Evolutionary conservation across 2,797 vertebrate species (phyloP).

Genomic region (Gambusia yucatana): DNA sequence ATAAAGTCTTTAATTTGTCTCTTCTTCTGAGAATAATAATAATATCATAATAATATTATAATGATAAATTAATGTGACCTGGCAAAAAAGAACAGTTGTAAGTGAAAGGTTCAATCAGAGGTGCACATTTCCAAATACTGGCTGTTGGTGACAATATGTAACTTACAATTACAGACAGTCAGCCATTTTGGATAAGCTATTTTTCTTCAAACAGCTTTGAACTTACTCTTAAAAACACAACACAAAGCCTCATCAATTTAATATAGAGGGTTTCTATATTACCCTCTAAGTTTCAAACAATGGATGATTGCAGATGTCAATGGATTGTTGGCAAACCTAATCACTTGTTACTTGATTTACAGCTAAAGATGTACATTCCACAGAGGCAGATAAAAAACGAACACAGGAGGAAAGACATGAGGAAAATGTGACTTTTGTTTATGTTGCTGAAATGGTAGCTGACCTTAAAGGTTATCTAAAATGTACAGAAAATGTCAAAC

Average conservation of each 20-base stretch:
- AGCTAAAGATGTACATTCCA: slow-evolving; percentile 20
- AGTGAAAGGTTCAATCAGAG: background rate
- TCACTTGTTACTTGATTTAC: slow-evolving; percentile 19
- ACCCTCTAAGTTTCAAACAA: background rate
- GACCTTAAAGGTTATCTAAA: slow-evolving; percentile 75
- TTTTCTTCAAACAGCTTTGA: background rate
- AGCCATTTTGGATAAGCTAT: background rate
- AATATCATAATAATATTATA: background rate
- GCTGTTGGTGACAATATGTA: background rate
- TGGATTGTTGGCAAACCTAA: background rate
- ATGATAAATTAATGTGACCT: background rate
- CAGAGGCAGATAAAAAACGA: slow-evolving; percentile 19
- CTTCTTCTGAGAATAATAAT: background rate
- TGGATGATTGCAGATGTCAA: background rate
- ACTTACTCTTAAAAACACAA: background rate
- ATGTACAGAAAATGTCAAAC: slow-evolving; percentile 73
- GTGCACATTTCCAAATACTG: background rate
- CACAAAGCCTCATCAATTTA: background rate
- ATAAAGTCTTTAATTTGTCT: background rate
- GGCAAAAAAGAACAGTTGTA: background rate
- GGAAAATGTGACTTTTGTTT: slow-evolving; percentile 64
- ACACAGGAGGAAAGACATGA: slow-evolving; percentile 19
- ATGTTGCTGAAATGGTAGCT: slow-evolving; percentile 60
- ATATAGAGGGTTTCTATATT: background rate
- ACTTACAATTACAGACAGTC: background rate